Base-by-base conservation (phyloP, 2,888 invertebrate genomes). In the Orchesella flavescens region DNA sequence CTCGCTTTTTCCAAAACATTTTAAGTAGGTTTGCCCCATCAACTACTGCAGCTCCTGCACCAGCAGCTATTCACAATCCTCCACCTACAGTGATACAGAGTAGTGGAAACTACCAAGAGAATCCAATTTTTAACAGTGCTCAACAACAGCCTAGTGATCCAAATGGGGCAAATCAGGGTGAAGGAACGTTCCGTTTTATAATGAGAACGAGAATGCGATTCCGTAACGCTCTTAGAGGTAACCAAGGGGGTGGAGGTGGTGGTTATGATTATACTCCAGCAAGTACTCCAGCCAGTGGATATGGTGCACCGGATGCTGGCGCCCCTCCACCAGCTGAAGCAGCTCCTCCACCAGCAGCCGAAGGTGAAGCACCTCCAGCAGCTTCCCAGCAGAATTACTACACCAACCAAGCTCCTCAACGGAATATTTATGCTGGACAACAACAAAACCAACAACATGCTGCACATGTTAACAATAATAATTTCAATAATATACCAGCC, bases 1-100 rank as follows among this genome's bases (percentile, higher is more conserved):
- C 83, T 0, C 46, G 72, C 21, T 71, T 85, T 44, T 53, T 83
- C 61, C 82, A 75, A 72, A 72, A 79, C 24, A 24, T 85, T 4
- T 15, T 85, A 0, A 82, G 43, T 12, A 15, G 68, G 63, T 53
- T 68, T 44, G 23, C 61, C 0, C 71, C 75, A 21, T 19, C 81
- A 12, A 61, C 71, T 2, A 46, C 84, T 12, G 44, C 75, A 34
- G 66, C 77, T 9, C 76, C 84, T 0, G 23, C 77, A n/a, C 73
- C 76, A 21, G 69, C 66, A 34, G 55, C 81, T n/a, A 74, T 81
- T 68, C 81, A 81, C n/a, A 66, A 73, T 59, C 55, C 57, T 1
- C 81, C 81, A 17, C 81, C 81, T 12, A 74, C 81, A 19, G 55
- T 81, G 24, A 81, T 81, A 21, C 19, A 66, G 1, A 53, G 53